These are phyloP conservation scores for Hippocampus comes DNA, from an alignment of 2,113 vertebrate genomes.

Conservation along the genomic window DNA sequence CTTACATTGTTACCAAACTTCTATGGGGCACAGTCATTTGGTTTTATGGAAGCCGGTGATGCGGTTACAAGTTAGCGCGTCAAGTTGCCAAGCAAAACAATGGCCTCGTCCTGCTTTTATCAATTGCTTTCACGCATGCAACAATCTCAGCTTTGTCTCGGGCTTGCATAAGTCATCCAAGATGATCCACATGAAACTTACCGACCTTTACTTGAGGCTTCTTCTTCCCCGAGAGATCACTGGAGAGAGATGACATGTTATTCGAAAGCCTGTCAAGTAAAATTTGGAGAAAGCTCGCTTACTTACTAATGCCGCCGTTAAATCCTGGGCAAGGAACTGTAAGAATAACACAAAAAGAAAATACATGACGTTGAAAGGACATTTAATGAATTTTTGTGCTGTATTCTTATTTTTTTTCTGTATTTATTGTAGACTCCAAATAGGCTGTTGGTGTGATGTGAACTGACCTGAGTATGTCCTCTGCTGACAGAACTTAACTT, in stretches of 20 bases:
- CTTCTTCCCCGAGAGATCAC: conserved; percentile 82
- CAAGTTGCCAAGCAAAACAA: conserved; percentile 2
- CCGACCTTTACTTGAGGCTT: conserved; percentile 62
- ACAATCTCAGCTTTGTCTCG: not conserved
- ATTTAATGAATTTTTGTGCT: not conserved
- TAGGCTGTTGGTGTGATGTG: not conserved
- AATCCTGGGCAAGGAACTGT: conserved; percentile 86
- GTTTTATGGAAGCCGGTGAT: not conserved
- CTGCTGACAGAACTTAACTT: conserved; percentile 80
- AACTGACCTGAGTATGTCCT: conserved; percentile 84
- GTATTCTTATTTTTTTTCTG: not conserved
- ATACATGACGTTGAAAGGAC: not conserved
- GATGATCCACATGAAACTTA: conserved; percentile 28
- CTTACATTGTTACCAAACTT: conserved; percentile 12
- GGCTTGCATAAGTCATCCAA: conserved; percentile 7
- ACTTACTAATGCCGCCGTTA: conserved; percentile 83
- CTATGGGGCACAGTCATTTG: not conserved
- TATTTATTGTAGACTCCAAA: not conserved
- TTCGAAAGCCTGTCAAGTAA: not conserved
- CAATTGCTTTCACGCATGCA: not conserved
- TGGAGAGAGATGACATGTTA: conserved; percentile 47
- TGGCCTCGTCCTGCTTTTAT: not conserved
- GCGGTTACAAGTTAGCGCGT: conserved; percentile 22
- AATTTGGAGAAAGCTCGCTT: not conserved
- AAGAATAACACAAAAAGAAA: conserved; percentile 41